These are phyloP conservation scores for Flexamia atlantica DNA, from an alignment of 2,888 invertebrate genomes.

Conservation along the genomic window DNA sequence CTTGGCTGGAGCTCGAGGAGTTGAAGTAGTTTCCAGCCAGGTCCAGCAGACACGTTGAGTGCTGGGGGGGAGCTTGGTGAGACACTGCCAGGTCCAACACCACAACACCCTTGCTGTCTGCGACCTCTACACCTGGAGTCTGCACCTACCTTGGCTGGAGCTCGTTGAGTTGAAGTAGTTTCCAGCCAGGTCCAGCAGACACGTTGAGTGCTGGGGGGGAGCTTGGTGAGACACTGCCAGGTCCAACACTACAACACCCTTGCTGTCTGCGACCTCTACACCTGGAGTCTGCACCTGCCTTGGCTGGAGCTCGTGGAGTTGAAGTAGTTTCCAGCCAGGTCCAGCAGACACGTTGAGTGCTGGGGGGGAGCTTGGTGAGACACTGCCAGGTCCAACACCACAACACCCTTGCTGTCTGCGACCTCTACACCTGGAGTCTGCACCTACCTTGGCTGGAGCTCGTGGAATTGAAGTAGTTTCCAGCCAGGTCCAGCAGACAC, in stretches of 20 bases:
- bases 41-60: slow-evolving; percentile 40
- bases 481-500: slow-evolving; percentile 44
- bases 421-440: not conserved
- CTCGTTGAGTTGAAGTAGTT: slow-evolving; percentile 48
- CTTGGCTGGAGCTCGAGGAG: not conserved
- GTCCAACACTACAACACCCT: slow-evolving; percentile 58
- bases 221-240: slow-evolving; percentile 47
- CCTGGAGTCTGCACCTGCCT: too few species aligned
- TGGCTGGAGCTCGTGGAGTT: not conserved
- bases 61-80: slow-evolving; percentile 11
- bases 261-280: slow-evolving; percentile 38
- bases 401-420: slow-evolving; percentile 46
- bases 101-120: slow-evolving; percentile 52
- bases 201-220: slow-evolving; percentile 26
- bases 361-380: slow-evolving; percentile 24
- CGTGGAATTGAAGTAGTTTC: slow-evolving; percentile 35
- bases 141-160: too few species aligned
- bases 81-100: slow-evolving; percentile 59
- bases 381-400: slow-evolving; percentile 58
- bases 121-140: not conserved
- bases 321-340: slow-evolving; percentile 46
- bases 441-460: slow-evolving; percentile 6
- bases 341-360: slow-evolving; percentile 42
- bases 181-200: slow-evolving; percentile 38
- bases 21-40: slow-evolving; percentile 47